A percentile compares a stretch with the other conserved stretches of the same genome.
phyloP scores from a whole-genome alignment of 2,113 vertebrate species.

The Charadrius vociferus region DNA sequence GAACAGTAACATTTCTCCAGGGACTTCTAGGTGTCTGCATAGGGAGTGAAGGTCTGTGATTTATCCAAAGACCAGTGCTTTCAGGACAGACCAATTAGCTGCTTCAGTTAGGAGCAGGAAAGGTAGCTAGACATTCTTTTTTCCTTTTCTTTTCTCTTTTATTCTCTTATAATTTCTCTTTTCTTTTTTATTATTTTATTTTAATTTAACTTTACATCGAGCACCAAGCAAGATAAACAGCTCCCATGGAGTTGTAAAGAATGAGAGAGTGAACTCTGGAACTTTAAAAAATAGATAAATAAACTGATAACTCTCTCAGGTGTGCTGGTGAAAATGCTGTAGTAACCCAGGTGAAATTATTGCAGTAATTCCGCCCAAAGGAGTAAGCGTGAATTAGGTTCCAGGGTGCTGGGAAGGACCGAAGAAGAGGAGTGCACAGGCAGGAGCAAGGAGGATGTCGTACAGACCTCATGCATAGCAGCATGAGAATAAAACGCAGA shows the following conservation, averaged over 20 bases:
- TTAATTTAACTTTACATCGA: neutral
- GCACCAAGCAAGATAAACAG: neutral
- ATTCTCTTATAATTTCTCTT: neutral
- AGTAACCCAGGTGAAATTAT: neutral
- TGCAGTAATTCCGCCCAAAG: neutral
- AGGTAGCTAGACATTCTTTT: neutral
- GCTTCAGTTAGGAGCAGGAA: neutral
- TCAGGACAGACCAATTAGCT: neutral
- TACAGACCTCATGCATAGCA: neutral
- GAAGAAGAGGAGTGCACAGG: neutral
- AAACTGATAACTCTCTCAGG: neutral
- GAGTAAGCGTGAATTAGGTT: neutral
- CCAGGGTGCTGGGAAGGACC: neutral
- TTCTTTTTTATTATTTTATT: neutral
- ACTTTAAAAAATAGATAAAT: neutral
- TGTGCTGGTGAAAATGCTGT: neutral
- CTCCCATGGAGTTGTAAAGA: neutral
- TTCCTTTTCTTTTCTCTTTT: neutral
- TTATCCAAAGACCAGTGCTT: neutral
- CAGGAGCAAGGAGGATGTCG: neutral
- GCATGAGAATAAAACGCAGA: neutral
- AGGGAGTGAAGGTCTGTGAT: neutral
- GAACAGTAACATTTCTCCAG: neutral
- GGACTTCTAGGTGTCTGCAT: neutral
- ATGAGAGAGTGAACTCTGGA: neutral